These are phyloP conservation scores for Drosophila bipectinata DNA, from an alignment of 1,140 invertebrate species.

Conservation along the genomic window DNA sequence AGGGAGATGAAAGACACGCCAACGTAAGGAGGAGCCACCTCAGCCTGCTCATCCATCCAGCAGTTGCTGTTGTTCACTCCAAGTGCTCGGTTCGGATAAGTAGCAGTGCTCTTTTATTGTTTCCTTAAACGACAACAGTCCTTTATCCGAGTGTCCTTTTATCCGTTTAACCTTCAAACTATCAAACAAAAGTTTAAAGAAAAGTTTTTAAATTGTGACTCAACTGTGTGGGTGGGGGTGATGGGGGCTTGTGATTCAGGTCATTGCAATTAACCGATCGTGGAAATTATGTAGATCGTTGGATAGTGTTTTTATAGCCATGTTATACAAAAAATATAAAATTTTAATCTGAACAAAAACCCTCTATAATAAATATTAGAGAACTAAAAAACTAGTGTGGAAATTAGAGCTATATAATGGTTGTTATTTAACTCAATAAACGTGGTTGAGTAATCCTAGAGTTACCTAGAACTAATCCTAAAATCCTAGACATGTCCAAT, in stretches of 20 bases:
- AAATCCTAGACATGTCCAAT: constrained; percentile 59
- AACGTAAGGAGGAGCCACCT: constrained; percentile 22
- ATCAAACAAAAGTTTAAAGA: neutral
- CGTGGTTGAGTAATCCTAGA: too few relatives aligned
- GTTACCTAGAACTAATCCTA: too few relatives aligned
- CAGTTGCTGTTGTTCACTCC: constrained; percentile 55
- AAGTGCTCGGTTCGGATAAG: constrained; percentile 42
- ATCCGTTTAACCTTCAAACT: constrained; percentile 3
- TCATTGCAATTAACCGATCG: neutral
- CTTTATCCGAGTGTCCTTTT: neutral
- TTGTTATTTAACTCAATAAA: too few relatives aligned
- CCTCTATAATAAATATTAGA: neutral
- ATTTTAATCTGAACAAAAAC: neutral
- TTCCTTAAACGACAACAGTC: neutral
- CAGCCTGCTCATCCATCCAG: constrained; percentile 21
- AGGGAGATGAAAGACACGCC: constrained; percentile 51
- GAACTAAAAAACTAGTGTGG: neutral
- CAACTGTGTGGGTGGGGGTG: neutral
- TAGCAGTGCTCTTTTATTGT: constrained; percentile 15
- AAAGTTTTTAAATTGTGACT: neutral
- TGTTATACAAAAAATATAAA: constrained; percentile 5
- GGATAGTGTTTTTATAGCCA: neutral
- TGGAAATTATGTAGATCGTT: constrained; percentile 1
- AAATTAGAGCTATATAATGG: too few relatives aligned
- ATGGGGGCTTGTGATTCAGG: neutral